phyloP scores from a whole-genome alignment of 2,113 vertebrate species.

The Cavia aperea region DNA sequence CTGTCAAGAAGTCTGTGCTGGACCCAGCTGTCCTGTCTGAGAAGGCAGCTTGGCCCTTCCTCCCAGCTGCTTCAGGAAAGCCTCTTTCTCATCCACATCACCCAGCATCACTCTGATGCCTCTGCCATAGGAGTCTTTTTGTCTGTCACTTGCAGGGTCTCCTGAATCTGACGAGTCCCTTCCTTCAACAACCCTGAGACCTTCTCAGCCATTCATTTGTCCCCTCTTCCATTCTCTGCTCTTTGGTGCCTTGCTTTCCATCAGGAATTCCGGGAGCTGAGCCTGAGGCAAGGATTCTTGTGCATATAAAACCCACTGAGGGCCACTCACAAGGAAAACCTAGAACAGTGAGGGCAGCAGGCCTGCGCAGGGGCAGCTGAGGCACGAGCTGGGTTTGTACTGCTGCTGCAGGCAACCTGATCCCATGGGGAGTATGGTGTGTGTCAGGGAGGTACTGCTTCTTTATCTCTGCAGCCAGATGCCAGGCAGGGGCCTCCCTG shows the following conservation, averaged over 20 bases:
- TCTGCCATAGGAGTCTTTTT: rapidly evolving
- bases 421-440: rapidly evolving
- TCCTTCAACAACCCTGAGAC: too few relatives aligned
- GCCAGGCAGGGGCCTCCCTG: not conserved
- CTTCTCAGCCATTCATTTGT: rapidly evolving
- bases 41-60: not conserved
- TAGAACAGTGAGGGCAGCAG: too few relatives aligned
- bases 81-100: not conserved
- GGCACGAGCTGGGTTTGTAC: not conserved
- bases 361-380: not conserved
- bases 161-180: not conserved
- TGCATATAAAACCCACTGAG: rapidly evolving
- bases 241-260: rapidly evolving
- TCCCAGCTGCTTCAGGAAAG: too few relatives aligned
- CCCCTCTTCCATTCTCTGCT: rapidly evolving
- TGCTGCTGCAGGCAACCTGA: not conserved
- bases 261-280: not conserved
- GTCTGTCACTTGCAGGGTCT: not conserved
- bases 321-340: not conserved
- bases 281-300: not conserved
- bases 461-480: not conserved
- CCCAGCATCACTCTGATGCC: rapidly evolving
- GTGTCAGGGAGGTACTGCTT: rapidly evolving
- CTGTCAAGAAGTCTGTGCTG: rapidly evolving
- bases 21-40: rapidly evolving